Evolutionary conservation across 2,888 invertebrate species (phyloP).

Genomic region (Vandiemenella viatica): DNA sequence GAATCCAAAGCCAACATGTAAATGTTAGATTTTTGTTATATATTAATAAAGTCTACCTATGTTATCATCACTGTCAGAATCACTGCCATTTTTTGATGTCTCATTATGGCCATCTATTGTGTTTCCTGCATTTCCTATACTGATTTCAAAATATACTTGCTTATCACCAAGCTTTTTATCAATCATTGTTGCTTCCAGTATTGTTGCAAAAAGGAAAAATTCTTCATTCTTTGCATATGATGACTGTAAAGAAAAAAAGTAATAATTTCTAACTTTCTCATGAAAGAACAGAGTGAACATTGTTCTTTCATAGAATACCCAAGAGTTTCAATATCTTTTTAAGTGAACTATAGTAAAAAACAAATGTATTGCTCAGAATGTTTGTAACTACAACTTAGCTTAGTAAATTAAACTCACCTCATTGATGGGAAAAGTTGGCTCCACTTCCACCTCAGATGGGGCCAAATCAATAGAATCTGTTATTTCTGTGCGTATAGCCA

Average conservation of each 20-base stretch:
- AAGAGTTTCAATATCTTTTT: too few species aligned
- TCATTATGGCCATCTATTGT: constrained; percentile 64
- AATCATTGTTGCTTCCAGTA: constrained; percentile 76
- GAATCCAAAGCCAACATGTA: too few species aligned
- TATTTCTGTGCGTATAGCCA: constrained; percentile 75
- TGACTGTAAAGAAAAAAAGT: constrained; percentile 25
- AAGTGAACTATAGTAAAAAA: not conserved
- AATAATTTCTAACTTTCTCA: not conserved
- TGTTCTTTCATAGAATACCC: too few species aligned
- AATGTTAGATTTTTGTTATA: too few species aligned
- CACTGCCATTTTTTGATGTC: constrained; percentile 36
- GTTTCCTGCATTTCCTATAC: constrained; percentile 78
- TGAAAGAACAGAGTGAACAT: too few species aligned
- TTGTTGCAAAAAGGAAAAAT: constrained; percentile 64
- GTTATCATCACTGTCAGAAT: constrained; percentile 37
- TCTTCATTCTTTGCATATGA: constrained; percentile 68
- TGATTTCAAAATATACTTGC: constrained; percentile 69
- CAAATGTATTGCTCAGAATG: not conserved
- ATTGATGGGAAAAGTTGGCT: constrained; percentile 53
- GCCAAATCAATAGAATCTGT: constrained; percentile 60
- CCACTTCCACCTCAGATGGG: constrained; percentile 59
- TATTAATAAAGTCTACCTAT: constrained; percentile 29
- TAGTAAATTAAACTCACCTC: constrained; percentile 35
- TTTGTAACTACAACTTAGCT: not conserved
- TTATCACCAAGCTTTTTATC: constrained; percentile 67